These are phyloP conservation scores for Piaya cayana DNA, from an alignment of 2,113 vertebrate genomes.

Conservation along the genomic window DNA sequence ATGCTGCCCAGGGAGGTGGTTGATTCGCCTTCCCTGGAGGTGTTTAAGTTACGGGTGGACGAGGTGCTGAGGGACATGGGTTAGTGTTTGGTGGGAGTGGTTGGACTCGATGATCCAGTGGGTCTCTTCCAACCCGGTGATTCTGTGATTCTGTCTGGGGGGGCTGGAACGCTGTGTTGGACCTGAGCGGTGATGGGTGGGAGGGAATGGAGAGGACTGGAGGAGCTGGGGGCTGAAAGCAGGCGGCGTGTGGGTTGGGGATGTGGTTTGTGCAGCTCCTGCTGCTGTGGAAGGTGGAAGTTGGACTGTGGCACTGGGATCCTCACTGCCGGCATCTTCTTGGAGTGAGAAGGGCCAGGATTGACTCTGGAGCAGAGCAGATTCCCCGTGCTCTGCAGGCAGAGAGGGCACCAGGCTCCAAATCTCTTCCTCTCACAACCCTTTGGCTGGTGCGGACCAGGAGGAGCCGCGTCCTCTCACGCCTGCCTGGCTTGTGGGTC, in stretches of 20 bases:
- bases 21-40: too few species aligned
- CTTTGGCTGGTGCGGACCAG: not conserved
- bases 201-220: not conserved
- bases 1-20: too few species aligned
- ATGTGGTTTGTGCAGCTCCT: not conserved
- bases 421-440: conserved; percentile 31
- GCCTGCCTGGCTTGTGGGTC: not conserved
- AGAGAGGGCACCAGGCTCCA: not conserved
- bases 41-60: too few species aligned
- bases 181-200: not conserved
- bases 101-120: too few species aligned
- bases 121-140: too few species aligned
- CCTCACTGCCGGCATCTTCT: fast-evolving
- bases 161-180: fast-evolving
- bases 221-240: not conserved
- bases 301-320: not conserved
- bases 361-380: not conserved
- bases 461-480: not conserved
- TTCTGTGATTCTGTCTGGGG: too few species aligned
- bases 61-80: too few species aligned
- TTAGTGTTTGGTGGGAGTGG: too few species aligned
- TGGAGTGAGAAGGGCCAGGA: not conserved
- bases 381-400: not conserved
- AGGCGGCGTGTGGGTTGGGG: too few species aligned
- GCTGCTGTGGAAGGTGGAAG: not conserved